Evolutionary conservation across 2,888 invertebrate genomes (phyloP).

Genomic region (Ctena decussata): DNA sequence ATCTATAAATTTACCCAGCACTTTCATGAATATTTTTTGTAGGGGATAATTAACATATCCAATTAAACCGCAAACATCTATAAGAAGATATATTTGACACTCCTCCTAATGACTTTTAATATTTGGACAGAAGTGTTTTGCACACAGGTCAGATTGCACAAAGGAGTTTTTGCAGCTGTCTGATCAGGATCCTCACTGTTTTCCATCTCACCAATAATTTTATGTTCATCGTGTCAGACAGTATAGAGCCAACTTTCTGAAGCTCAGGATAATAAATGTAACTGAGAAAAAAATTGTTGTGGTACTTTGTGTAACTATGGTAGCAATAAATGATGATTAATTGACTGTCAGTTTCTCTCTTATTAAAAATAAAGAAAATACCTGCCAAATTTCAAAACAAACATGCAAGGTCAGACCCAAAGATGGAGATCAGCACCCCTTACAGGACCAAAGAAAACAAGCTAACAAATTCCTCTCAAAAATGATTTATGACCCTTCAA

Average conservation of each 20-base stretch:
- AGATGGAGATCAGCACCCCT: slow-evolving; percentile 1
- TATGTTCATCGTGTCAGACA: too few relatives aligned
- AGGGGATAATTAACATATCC: neutral
- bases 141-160: too few relatives aligned
- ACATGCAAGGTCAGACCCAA: neutral
- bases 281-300: too few relatives aligned
- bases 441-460: neutral
- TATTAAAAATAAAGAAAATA: neutral
- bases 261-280: too few relatives aligned
- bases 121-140: too few relatives aligned
- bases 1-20: too few relatives aligned
- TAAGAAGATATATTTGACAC: neutral
- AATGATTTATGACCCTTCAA: neutral
- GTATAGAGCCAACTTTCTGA: too few relatives aligned
- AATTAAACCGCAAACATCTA: neutral
- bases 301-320: too few relatives aligned
- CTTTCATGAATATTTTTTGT: neutral
- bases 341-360: neutral
- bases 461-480: neutral
- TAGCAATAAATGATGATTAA: neutral
- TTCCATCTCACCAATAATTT: too few relatives aligned
- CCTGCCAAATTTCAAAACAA: slow-evolving; percentile 7
- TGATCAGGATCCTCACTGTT: too few relatives aligned
- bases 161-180: too few relatives aligned
- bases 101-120: too few relatives aligned